Conservation (phyloP, 1,140 invertebrate species). For the Araneus ventricosus region DNA sequence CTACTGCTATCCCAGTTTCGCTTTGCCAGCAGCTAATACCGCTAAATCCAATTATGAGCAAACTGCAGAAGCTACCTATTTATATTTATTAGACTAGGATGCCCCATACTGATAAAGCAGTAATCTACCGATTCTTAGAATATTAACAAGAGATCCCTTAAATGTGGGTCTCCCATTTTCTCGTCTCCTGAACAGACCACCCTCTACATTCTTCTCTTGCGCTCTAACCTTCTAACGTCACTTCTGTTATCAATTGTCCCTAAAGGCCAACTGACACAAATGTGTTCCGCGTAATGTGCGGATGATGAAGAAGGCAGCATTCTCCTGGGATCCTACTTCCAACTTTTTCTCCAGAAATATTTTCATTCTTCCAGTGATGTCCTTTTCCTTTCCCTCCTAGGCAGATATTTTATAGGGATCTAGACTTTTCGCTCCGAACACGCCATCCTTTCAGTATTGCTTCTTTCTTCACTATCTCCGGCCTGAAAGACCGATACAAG, state of each 20-base stretch:
- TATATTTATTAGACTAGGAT: background rate
- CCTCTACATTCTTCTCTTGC: background rate
- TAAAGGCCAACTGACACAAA: slow-evolving; percentile 46
- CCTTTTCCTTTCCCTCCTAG: slow-evolving; percentile 33
- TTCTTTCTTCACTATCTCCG: background rate
- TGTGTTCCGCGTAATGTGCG: slow-evolving; percentile 23
- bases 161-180: slow-evolving; percentile 2
- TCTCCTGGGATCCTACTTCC: background rate
- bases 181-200: background rate
- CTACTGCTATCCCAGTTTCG: background rate
- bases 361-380: slow-evolving; percentile 40
- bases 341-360: background rate
- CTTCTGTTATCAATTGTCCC: slow-evolving; percentile 38
- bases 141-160: slow-evolving; percentile 7
- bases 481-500: too few relatives aligned
- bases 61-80: background rate
- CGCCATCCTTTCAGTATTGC: background rate
- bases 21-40: background rate
- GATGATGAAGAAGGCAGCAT: slow-evolving; percentile 11
- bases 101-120: background rate
- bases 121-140: slow-evolving; percentile 15
- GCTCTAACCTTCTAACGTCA: slow-evolving; percentile 15
- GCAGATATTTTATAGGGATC: slow-evolving; percentile 21
- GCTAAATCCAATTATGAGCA: background rate
- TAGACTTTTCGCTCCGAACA: slow-evolving; percentile 9